phyloP scores from a whole-genome alignment of 2,797 vertebrate species.

The Malacoraja senta region DNA sequence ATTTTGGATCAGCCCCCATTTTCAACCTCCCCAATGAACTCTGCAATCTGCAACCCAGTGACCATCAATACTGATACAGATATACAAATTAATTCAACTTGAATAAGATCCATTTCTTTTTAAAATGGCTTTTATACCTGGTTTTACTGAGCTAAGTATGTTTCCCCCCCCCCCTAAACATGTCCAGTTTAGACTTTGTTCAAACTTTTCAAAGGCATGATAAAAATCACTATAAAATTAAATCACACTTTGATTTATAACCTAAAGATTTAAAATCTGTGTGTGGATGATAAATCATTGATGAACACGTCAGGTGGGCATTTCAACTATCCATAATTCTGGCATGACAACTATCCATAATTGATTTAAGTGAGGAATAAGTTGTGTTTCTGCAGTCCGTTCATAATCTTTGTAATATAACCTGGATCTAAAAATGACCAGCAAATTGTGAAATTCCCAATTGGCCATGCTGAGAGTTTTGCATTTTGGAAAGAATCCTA shows the following conservation, averaged over 20 bases:
- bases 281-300: background rate
- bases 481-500: background rate
- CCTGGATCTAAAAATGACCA: background rate
- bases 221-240: background rate
- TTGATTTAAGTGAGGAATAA: background rate
- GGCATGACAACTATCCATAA: background rate
- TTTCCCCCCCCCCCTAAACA: no score
- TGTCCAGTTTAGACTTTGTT: background rate
- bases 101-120: background rate
- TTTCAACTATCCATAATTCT: background rate
- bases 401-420: background rate
- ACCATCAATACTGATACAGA: background rate
- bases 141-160: background rate
- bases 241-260: background rate
- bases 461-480: background rate
- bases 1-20: background rate
- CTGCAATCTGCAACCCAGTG: background rate
- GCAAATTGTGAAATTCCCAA: conserved; percentile 23
- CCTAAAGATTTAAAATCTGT: background rate
- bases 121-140: background rate
- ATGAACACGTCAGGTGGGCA: background rate
- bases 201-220: background rate
- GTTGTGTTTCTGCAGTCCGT: background rate
- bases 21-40: background rate
- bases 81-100: background rate